These are phyloP conservation scores for Zaprionus capensis DNA, from an alignment of 1,140 invertebrate genomes.

Conservation along the genomic window DNA sequence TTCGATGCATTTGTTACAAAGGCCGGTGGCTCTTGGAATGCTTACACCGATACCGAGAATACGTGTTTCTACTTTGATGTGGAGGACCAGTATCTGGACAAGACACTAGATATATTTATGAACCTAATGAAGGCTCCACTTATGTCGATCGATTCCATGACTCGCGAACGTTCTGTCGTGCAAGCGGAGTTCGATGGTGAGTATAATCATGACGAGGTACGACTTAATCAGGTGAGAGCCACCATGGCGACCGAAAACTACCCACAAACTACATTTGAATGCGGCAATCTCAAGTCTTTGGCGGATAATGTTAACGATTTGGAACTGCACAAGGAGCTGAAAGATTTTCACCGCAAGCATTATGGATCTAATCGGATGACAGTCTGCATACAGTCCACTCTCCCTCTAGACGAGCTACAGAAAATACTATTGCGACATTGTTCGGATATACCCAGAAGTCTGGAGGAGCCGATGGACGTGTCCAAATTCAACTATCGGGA, in stretches of 20 bases:
- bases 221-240: conserved; percentile 89
- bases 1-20: conserved; percentile 92
- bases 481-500: conserved; percentile 76
- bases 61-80: conserved; percentile 96
- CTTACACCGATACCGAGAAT: conserved; percentile 92
- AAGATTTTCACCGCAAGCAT: conserved; percentile 91
- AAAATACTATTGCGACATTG: conserved; percentile 87
- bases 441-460: conserved; percentile 87
- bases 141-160: conserved; percentile 93
- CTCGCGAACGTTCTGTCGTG: conserved; percentile 94
- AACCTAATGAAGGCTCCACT: conserved; percentile 95
- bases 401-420: conserved; percentile 90
- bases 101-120: conserved; percentile 93
- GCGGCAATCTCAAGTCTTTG: conserved; percentile 92
- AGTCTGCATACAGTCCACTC: conserved; percentile 90
- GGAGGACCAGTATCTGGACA: conserved; percentile 89
- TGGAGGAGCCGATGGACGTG: conserved; percentile 87
- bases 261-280: conserved; percentile 92
- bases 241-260: conserved; percentile 88
- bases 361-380: conserved; percentile 96
- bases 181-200: conserved; percentile 88
- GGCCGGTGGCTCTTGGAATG: conserved; percentile 92
- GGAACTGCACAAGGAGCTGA: conserved; percentile 87
- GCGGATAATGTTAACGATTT: conserved; percentile 88
- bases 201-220: conserved; percentile 60